Conservation (phyloP, 2,797 vertebrate species). For the Fringilla coelebs region DNA sequence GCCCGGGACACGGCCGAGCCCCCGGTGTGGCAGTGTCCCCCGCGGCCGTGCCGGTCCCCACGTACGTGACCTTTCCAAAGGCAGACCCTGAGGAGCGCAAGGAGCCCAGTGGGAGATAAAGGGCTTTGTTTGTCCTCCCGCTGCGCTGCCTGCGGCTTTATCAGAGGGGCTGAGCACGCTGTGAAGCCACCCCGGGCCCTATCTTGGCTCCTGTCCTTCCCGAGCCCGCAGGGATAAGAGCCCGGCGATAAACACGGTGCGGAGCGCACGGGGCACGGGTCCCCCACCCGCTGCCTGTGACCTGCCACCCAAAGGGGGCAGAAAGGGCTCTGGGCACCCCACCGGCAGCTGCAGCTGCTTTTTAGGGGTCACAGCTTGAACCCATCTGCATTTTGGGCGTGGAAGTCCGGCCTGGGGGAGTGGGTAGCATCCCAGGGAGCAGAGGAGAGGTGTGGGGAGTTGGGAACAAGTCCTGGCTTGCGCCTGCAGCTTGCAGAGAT, state of each 20-base stretch:
- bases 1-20: rapidly evolving
- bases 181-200: neutral
- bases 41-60: neutral
- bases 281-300: neutral
- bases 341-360: neutral
- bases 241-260: neutral
- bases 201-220: neutral
- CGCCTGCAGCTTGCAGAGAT: rapidly evolving
- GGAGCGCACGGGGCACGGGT: neutral
- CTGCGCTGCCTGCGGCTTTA: neutral
- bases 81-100: neutral
- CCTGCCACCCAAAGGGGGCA: neutral
- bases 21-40: neutral
- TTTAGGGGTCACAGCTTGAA: neutral
- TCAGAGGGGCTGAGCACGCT: neutral
- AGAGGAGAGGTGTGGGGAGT: neutral
- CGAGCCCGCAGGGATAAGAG: neutral
- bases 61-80: neutral
- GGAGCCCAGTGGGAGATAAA: neutral
- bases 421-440: neutral
- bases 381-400: rapidly evolving
- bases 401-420: neutral
- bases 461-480: neutral
- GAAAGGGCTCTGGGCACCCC: neutral
- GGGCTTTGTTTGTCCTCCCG: constrained; percentile 17